phyloP scores from a whole-genome alignment of 2,888 invertebrate genomes.

The Catocala fraxini region DNA sequence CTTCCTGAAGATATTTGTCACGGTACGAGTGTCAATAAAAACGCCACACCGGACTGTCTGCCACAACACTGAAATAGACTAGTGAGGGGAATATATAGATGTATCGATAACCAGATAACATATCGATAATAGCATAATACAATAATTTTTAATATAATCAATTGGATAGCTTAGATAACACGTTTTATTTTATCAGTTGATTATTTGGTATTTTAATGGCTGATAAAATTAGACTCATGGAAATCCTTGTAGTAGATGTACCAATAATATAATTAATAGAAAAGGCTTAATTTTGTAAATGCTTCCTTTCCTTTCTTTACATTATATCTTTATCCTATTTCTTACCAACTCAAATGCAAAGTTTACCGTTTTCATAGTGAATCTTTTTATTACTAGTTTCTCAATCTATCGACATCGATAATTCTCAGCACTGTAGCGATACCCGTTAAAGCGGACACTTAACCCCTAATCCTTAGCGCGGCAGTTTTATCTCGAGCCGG shows the following conservation, averaged over 20 bases:
- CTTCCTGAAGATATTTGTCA: conserved; percentile 84
- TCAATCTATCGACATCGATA: conserved; percentile 52
- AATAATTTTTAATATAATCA: not conserved
- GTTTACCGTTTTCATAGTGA: too few species aligned
- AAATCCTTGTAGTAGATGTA: too few species aligned
- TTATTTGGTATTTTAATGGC: not conserved
- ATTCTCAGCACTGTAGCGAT: conserved; percentile 66
- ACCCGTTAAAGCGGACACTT: conserved; percentile 86
- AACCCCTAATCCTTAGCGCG: conserved; percentile 84
- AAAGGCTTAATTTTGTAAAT: too few species aligned
- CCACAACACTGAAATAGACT: conserved; percentile 69
- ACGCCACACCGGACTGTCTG: conserved; percentile 86
- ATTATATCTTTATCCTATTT: too few species aligned
- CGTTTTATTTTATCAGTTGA: too few species aligned
- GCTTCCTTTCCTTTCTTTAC: too few species aligned
- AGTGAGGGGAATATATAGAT: conserved; percentile 59
- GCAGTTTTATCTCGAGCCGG: conserved; percentile 78
- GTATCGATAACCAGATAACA: conserved; percentile 8
- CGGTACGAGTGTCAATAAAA: conserved; percentile 87
- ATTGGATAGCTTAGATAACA: conserved; percentile 3
- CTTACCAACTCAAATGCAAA: too few species aligned
- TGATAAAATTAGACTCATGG: too few species aligned
- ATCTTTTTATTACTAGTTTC: not conserved
- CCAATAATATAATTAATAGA: too few species aligned
- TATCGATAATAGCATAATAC: not conserved